Base-by-base conservation (phyloP, 2,797 vertebrate genomes). In the Amphiprion clarkii region DNA sequence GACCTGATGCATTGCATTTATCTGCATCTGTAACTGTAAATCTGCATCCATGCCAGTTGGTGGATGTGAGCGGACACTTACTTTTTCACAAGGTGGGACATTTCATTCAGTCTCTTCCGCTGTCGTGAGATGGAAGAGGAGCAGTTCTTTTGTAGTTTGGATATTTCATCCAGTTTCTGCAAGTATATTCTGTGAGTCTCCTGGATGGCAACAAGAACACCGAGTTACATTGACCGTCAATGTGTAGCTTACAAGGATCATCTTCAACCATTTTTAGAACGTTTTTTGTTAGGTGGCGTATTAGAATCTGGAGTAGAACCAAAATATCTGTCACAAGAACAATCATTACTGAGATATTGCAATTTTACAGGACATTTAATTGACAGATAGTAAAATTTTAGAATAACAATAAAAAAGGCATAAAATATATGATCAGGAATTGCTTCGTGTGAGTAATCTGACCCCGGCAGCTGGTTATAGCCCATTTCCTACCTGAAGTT, bases 131-230 rank as follows among this genome's bases (percentile, higher is more conserved):
- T 96, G 73, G 96, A 95, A 64, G 90, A 92, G 10, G 95, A 95
- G 76, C 97, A 97, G 11, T 51, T 94, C 0, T 89, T 94, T 86
- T 99, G 98, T 5, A 99, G 94, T 86, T 96, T 96, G 73, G 95
- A 96, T 23, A 99, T 88, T 88, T 98, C 97, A 75, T 98, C 95
- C 2, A 99, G 87, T 85, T 98, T 96, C 86, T 96, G 95, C 82
- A 96, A 92, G 90, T 99, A 99, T 42, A 92, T 90, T 73, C 85
- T 95, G 87, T 99, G 97, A 52, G 94, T 95, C 65, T 99, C 98
- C 98, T 99, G 84, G 25, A 77, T 13, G 36, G 65, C 6, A 57
- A 13, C 0, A 62, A 67, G 2, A 65, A 48, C 6, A 77, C 21
- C 4, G 4, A 6, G 8, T 75, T 56, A 52, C 2, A 60, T 31